These are phyloP conservation scores for Drosophila cardini DNA, from an alignment of 1,140 invertebrate genomes.

Conservation along the genomic window DNA sequence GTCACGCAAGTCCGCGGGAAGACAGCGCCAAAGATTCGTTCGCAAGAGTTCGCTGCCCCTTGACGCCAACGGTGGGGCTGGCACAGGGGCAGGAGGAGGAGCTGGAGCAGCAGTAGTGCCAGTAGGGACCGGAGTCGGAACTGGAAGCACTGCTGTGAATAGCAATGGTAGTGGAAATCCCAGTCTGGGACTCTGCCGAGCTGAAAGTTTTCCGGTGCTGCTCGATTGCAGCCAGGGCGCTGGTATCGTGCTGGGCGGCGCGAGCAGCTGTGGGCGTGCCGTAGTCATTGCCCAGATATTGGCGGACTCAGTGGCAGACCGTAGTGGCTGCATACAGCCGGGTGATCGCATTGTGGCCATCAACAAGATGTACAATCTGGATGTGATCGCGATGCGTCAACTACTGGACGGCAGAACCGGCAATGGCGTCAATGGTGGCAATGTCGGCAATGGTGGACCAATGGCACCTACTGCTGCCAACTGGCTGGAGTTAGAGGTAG, in stretches of 20 bases:
- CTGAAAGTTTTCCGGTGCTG: constrained; percentile 82
- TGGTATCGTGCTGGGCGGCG: constrained; percentile 68
- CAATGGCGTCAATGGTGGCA: background rate
- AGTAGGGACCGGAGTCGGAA: background rate
- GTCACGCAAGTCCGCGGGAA: constrained; percentile 74
- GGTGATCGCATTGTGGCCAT: constrained; percentile 93
- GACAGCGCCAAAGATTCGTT: constrained; percentile 76
- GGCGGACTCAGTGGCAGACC: constrained; percentile 83
- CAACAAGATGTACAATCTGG: constrained; percentile 89
- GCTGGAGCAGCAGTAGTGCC: background rate
- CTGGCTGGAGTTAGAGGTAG: constrained; percentile 89
- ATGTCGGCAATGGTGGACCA: no score
- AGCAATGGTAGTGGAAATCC: constrained; percentile 36
- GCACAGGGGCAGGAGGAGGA: background rate
- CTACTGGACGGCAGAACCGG: constrained; percentile 66
- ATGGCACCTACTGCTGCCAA: constrained; percentile 52
- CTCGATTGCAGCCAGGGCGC: constrained; percentile 83
- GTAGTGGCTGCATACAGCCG: constrained; percentile 91
- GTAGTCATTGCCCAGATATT: constrained; percentile 76
- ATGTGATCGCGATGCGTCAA: constrained; percentile 85
- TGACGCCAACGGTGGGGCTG: constrained; percentile 41
- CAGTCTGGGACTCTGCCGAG: constrained; percentile 71
- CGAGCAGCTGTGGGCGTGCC: constrained; percentile 53
- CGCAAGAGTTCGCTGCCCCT: constrained; percentile 83
- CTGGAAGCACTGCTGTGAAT: background rate